A percentile compares a stretch with the other conserved stretches of the same genome.
Evolutionary conservation across 2,113 vertebrate species (phyloP).

Genomic region (Boleophthalmus pectinirostris): DNA sequence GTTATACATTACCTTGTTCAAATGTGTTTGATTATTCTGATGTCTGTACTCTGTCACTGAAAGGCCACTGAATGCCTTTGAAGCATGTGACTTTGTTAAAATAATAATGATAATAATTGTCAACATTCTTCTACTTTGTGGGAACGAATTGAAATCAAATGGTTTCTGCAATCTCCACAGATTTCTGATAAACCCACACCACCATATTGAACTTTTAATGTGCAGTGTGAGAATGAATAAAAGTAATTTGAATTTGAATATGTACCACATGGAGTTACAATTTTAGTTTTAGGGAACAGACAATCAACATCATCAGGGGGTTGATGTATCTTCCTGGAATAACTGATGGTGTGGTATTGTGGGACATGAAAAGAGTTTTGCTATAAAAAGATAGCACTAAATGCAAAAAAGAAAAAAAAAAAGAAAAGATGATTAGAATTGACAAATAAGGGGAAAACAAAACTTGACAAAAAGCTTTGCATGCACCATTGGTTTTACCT

Average conservation of each 20-base stretch:
- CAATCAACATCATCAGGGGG: not conserved
- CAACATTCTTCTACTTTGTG: not conserved
- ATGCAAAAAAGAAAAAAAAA: not conserved
- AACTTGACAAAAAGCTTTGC: too few relatives aligned
- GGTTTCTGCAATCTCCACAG: not conserved
- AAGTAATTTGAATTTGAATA: conserved; percentile 38
- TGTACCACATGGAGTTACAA: conserved; percentile 28
- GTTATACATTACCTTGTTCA: too few relatives aligned
- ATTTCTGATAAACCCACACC: not conserved
- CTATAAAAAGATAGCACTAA: not conserved
- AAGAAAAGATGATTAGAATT: not conserved
- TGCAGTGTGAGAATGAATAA: conserved; percentile 15
- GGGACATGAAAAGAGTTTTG: not conserved
- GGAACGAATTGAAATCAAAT: not conserved
- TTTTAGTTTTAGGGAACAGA: conserved; percentile 33
- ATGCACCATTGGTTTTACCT: too few relatives aligned
- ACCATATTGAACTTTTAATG: not conserved
- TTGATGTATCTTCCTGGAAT: conserved; percentile 3
- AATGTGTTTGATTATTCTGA: too few relatives aligned
- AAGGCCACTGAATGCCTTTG: too few relatives aligned
- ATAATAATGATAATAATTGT: too few relatives aligned
- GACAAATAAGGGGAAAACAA: not conserved
- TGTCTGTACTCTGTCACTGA: too few relatives aligned
- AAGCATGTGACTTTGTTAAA: too few relatives aligned
- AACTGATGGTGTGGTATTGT: not conserved